Percentiles rank a stretch among this genome's conserved stretches.
Evolutionary conservation across 1,140 invertebrate genomes (phyloP).

Genomic region (Polyergus mexicanus): DNA sequence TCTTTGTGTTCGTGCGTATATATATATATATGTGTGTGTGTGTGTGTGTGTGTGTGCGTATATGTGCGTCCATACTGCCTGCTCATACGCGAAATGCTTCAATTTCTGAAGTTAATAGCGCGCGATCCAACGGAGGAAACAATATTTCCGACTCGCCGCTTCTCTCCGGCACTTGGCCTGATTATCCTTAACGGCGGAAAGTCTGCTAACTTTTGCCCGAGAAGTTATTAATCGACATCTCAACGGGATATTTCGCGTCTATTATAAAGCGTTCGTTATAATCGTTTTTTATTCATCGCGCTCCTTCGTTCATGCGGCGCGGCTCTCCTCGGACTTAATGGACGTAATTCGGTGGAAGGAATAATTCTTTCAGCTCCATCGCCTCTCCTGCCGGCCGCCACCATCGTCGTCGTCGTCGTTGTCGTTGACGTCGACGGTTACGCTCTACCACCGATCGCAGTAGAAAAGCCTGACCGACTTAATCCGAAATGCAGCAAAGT

Average conservation of each 20-base stretch:
- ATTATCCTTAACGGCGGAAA: conserved; percentile 52
- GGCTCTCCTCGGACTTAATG: conserved; percentile 60
- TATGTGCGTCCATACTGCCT: too few species aligned
- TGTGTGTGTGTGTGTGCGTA: not conserved
- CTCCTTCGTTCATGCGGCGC: conserved; percentile 12
- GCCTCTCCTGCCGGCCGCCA: conserved; percentile 46
- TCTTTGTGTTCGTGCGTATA: not conserved
- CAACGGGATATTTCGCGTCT: conserved; percentile 39
- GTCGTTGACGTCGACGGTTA: conserved; percentile 55
- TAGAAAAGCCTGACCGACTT: conserved; percentile 69
- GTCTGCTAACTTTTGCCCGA: conserved; percentile 52
- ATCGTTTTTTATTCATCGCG: conserved; percentile 33
- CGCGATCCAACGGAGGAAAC: conserved; percentile 52
- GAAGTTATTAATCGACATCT: conserved; percentile 60
- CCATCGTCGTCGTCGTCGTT: not conserved
- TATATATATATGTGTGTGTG: too few species aligned
- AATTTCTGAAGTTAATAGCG: conserved; percentile 56
- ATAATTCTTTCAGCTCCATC: conserved; percentile 74
- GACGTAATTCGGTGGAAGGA: conserved; percentile 67
- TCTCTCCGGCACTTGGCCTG: conserved; percentile 12
- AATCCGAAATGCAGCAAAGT: conserved; percentile 81
- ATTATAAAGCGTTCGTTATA: conserved; percentile 34
- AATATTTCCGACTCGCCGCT: conserved; percentile 41
- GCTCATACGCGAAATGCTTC: conserved; percentile 37
- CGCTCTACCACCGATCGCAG: conserved; percentile 65